phyloP scores from a whole-genome alignment of 2,888 invertebrate genomes.

The Hypsopygia costalis region DNA sequence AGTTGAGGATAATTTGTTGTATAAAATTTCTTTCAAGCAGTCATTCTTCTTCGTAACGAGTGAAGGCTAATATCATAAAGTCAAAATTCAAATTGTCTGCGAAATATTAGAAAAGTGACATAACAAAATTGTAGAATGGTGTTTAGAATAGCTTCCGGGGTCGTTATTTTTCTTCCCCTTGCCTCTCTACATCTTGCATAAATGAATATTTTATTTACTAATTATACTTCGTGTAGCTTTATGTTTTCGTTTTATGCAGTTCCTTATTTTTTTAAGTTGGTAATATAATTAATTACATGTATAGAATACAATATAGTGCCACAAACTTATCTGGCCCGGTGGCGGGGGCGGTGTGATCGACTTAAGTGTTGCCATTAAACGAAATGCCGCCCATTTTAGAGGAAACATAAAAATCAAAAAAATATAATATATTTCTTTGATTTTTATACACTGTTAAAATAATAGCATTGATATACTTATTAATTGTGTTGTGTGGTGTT shows the following conservation, averaged over 20 bases:
- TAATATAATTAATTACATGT: neutral
- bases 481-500: no score
- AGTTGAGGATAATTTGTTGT: slow-evolving; percentile 33
- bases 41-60: neutral
- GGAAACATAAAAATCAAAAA: no score
- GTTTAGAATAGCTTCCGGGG: slow-evolving; percentile 17
- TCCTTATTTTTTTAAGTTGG: slow-evolving; percentile 4
- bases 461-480: no score
- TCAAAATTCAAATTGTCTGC: slow-evolving; percentile 6
- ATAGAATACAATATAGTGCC: no score
- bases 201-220: slow-evolving; percentile 72
- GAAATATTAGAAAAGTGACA: neutral
- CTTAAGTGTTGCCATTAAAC: no score
- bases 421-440: no score
- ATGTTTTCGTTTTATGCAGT: slow-evolving; percentile 24
- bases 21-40: slow-evolving; percentile 1
- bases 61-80: slow-evolving; percentile 10
- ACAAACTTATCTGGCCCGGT: no score
- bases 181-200: slow-evolving; percentile 52
- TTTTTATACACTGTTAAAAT: no score
- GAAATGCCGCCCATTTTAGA: no score
- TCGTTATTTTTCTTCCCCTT: slow-evolving; percentile 31
- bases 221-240: slow-evolving; percentile 45
- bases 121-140: slow-evolving; percentile 18
- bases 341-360: no score